Base-by-base conservation (phyloP, 2,888 invertebrate genomes). In the Amphipoea lucens region DNA sequence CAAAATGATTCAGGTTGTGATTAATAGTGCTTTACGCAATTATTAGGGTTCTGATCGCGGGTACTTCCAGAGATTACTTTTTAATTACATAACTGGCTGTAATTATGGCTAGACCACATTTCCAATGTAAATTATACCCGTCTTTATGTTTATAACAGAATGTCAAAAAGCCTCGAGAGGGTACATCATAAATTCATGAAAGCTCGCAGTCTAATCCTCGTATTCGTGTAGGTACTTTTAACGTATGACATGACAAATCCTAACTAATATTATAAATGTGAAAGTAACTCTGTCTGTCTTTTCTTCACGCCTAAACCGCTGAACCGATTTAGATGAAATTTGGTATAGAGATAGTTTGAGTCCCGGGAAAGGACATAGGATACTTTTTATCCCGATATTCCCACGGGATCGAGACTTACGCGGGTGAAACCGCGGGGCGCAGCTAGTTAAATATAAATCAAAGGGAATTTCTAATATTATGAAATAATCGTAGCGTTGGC, bases 131-230 rank as follows among this genome's bases (percentile, higher is more conserved):
- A 80, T 62, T 51, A 71, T 7, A 63, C n/a, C 6, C 0, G n/a
- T 45, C 36, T 74, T 48, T 45, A 40, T n/a, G 20, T 45, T 6
- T 2, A 3, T 17, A 17, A 54, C 7, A 48, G 4, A 65, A 74
- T 65, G 7, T n/a, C 20, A 57, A 57, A 82, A 29, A 23, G 0
- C 54, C 51, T 57, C 48, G 1, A 51, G n/a, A 17, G n/a, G 3
- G 4, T 57, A 9, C 65, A 66, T 79, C 51, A 83, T 11, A 76
- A 29, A 82, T 79, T 83, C 65, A 79, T 82, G 9, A 60, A 66
- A 17, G 4, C 23, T 42, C 40, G 29, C 11, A 36, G 7, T 48
- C 17, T 12, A 20, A 23, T 29, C 17, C 20, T 79, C 7, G 23
- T 78, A 62, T 40, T 40, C 51, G 48, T 54, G 17, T 48, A 14